Evolutionary conservation across 2,113 vertebrate genomes (phyloP), one percentile per base, ranked within the genome.

Genomic region (Bufo bufo): DNA sequence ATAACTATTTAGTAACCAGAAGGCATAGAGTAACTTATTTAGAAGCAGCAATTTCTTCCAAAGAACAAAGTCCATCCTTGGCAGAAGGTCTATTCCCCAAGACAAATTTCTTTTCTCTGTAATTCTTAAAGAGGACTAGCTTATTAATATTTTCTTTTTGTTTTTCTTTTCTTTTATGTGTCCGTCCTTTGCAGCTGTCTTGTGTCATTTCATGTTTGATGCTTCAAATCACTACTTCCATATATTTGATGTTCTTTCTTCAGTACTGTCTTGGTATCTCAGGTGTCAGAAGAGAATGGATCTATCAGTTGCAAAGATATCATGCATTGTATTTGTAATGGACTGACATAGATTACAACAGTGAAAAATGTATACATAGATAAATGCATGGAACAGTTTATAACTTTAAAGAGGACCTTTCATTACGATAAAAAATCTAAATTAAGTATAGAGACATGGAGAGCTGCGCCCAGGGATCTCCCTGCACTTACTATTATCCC

Each of bases 71-170:
- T 86, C 61, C 75, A 54, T 66, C 47, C 61, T 66, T 78, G 19
- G 19, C 10, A 69, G 58, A 59, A 77, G 43, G 45, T 7, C 79
- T 86, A 86, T 86, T 86, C n/a, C 85, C 85, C 85, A 78, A 52
- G 85, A 79, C 75, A 79, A 33, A 61, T 11, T 61, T 56, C 47
- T 86, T 86, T 85, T 63, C n/a, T 16, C 74, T 52, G 43, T 47
- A 78, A 16, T 86, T 86, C 58, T 58, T 63, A 63, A 61, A 52
- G 59, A 86, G 79, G 75, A 54, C 85, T 43, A 33, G 56, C 47
- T 86, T 86, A 86, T 86, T 86, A 86, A 86, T 86, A 86, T 86
- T 86, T 86, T 86, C 84, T 65, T 85, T 85, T 85, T 85, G 75
- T 78, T 79, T 86, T 86, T 50, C 19, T 52, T 61, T 20, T 17